Percentiles rank a stretch among this genome's conserved stretches.
phyloP scores from a whole-genome alignment of 2,113 vertebrate species.

The Pycnonotus jocosus region DNA sequence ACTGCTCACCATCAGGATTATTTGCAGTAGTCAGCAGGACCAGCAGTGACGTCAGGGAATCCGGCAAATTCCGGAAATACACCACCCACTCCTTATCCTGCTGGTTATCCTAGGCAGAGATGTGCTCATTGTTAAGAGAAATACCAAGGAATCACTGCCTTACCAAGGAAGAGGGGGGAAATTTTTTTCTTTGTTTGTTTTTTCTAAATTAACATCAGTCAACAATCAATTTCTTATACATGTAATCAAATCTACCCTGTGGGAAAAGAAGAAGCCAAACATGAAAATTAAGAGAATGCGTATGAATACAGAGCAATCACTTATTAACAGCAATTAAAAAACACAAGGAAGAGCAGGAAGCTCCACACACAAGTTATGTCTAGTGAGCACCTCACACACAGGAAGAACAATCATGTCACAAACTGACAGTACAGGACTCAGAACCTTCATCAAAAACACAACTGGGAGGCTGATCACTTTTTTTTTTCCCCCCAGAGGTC shows the following conservation, averaged over 20 bases:
- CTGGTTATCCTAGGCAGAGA: constrained; percentile 69
- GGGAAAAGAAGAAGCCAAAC: background rate
- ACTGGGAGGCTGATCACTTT: background rate
- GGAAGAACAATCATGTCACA: background rate
- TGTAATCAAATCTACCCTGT: rapidly evolving
- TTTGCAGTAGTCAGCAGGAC: constrained; percentile 95
- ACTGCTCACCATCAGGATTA: constrained; percentile 87
- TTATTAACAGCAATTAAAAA: background rate
- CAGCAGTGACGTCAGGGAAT: constrained; percentile 84
- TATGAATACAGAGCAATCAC: background rate
- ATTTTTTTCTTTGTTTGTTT: background rate
- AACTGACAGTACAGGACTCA: background rate
- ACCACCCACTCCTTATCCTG: constrained; percentile 81
- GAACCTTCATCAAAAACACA: background rate
- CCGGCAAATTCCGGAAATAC: constrained; percentile 84
- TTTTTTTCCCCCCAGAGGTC: background rate
- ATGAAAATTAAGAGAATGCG: background rate
- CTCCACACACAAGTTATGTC: background rate
- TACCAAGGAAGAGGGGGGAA: rapidly evolving
- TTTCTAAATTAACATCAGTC: background rate
- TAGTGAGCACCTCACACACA: background rate
- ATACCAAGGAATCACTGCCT: background rate
- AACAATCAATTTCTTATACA: background rate
- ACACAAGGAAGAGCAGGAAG: background rate
- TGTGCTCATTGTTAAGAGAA: background rate